Base-by-base conservation (phyloP, 2,888 invertebrate genomes). In the Yponomeuta evonymella region DNA sequence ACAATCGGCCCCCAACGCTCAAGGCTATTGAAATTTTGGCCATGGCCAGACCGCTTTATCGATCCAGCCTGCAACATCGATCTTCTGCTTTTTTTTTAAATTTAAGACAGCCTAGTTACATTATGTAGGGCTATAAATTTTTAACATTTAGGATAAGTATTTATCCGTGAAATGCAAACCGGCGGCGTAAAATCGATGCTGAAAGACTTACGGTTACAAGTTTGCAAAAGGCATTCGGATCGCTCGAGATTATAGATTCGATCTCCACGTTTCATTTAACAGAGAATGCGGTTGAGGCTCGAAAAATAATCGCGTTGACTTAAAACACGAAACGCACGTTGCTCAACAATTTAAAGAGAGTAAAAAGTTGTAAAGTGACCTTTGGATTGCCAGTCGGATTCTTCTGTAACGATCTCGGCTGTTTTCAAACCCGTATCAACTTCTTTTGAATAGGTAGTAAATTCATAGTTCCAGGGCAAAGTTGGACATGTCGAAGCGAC, bases 1-100 rank as follows among this genome's bases (percentile, higher is more conserved):
- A 43, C 43, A 51, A 29, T 67, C 69, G 69, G 77, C 82, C 85
- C 43, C 84, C 83, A 86, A 84, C 86, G 87, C 90, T 87, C 77
- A 79, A 81, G 87, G 90, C 90, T 84, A 90, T 91, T 90, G 88
- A 89, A 88, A 87, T 87, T 88, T 90, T 87, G 88, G 80, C 84
- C 86, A 83, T 82, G 86, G 84, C 80, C 81, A 78, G 78, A 80
- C 82, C 76, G 80, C 76, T 80, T 81, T 81, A 58, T 58, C 51
- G 51, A 58, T 15, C 15, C 51, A 15, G 51, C 51, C 51, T 58
- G 15, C 78, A 58, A 58, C 15, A 58, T 58, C 51, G 51, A 58
- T 58, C 51, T 10, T 58, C 51, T 58, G 15, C 51, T 12, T 58
- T 58, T 58, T 58, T 3, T 10, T 65, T 33, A 33, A 65, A 10